phyloP scores from a whole-genome alignment of 53 echinoderm and acorn worm species.

The Henricia sp. region DNA sequence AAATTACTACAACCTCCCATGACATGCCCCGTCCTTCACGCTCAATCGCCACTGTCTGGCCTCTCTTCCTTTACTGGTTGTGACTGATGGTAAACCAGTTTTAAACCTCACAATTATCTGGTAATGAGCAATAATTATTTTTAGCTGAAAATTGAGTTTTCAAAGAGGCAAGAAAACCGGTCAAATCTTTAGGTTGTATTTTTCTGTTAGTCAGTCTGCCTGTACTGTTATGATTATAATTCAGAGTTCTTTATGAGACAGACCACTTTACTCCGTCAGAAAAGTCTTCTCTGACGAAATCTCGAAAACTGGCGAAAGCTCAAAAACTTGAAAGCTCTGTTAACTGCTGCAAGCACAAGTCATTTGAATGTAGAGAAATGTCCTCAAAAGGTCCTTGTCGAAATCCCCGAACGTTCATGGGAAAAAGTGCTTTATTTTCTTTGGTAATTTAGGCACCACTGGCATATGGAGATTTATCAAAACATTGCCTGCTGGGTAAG shows the following conservation, averaged over 20 bases:
- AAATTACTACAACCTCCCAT: slow-evolving; percentile 3
- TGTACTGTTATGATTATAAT: no score
- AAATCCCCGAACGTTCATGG: background rate
- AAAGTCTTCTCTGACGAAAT: no score
- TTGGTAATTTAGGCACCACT: background rate
- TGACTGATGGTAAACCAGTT: background rate
- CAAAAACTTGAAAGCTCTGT: no score
- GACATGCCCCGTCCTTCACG: background rate
- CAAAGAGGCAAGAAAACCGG: background rate
- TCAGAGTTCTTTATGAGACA: no score
- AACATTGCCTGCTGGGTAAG: slow-evolving; percentile 5
- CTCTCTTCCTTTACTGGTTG: slow-evolving; percentile 10
- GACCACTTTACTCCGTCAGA: no score
- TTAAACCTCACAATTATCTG: background rate
- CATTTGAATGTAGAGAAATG: background rate
- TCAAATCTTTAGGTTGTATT: background rate
- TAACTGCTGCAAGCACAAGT: no score
- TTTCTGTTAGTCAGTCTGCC: no score
- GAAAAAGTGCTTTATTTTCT: background rate
- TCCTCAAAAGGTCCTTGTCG: background rate
- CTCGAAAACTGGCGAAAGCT: no score
- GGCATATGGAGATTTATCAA: background rate
- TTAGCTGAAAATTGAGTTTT: background rate
- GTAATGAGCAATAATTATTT: background rate
- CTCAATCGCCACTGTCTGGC: slow-evolving; percentile 8